Percentiles rank a stretch among this genome's conserved stretches.
phyloP scores from a whole-genome alignment of 2,113 vertebrate genomes.

The Entomyzon cyanotis region DNA sequence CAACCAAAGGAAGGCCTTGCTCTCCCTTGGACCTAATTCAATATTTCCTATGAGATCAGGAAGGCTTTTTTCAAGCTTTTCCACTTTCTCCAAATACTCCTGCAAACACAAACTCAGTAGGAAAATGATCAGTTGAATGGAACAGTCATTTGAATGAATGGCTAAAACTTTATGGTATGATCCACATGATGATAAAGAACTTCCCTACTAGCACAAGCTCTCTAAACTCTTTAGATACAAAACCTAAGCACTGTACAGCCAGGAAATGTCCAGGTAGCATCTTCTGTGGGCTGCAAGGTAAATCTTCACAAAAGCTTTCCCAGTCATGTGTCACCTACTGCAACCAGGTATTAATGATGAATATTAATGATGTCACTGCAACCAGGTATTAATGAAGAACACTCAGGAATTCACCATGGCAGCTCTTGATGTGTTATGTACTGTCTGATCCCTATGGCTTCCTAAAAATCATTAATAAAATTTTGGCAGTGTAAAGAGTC shows the following conservation, averaged over 20 bases:
- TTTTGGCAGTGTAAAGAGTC: neutral
- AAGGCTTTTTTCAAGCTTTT: neutral
- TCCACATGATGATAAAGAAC: neutral
- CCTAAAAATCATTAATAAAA: neutral
- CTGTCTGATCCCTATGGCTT: neutral
- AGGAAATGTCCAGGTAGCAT: neutral
- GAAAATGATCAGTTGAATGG: neutral
- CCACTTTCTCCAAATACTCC: neutral
- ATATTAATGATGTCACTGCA: too few species aligned
- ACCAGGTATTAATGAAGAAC: neutral
- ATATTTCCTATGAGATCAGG: neutral
- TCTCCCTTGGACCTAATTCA: neutral
- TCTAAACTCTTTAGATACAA: neutral
- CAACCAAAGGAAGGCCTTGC: neutral
- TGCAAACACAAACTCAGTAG: neutral
- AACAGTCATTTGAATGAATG: neutral
- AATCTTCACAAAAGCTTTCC: neutral
- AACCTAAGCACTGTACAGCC: neutral
- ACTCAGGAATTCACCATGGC: neutral
- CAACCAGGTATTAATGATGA: neutral
- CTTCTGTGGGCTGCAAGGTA: neutral
- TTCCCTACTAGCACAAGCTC: neutral
- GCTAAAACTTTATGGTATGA: neutral
- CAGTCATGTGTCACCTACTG: accelerated
- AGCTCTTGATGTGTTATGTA: neutral